Conservation (phyloP, 2,888 invertebrate genomes). For the Nephrotoma flavescens region DNA sequence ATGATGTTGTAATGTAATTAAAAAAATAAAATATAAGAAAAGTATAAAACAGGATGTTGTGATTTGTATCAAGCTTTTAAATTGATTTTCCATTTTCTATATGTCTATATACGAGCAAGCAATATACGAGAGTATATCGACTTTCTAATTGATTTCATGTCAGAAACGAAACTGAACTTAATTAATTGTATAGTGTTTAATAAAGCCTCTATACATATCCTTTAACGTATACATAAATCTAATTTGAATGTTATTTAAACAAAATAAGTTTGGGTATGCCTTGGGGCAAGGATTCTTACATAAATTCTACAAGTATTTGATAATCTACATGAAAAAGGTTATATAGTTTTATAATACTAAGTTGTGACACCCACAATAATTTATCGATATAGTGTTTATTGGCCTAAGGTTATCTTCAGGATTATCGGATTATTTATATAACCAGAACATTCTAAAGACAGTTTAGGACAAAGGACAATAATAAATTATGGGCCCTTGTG, state of each 20-base stretch:
- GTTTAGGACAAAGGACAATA: too few relatives aligned
- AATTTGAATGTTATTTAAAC: too few relatives aligned
- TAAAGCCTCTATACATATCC: background rate
- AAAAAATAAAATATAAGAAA: background rate
- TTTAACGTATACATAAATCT: background rate
- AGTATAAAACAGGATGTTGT: background rate
- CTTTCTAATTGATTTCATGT: background rate
- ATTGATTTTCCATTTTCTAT: background rate
- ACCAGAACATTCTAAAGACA: too few relatives aligned
- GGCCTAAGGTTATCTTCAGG: too few relatives aligned
- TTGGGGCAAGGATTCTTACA: background rate
- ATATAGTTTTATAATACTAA: too few relatives aligned
- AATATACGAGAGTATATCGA: background rate
- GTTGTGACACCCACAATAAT: too few relatives aligned
- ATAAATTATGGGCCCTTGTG: too few relatives aligned
- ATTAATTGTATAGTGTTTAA: background rate
- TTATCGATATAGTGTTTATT: too few relatives aligned
- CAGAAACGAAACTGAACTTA: background rate
- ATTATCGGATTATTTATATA: too few relatives aligned
- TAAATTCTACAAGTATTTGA: background rate
- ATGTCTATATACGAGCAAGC: too few relatives aligned
- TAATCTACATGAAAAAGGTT: too few relatives aligned
- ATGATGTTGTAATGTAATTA: background rate
- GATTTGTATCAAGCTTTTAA: background rate
- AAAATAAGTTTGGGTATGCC: background rate